Evolutionary conservation across 1,140 invertebrate species (phyloP), one percentile per base, ranked within the genome.

Genomic region (Caerostris extrusa): DNA sequence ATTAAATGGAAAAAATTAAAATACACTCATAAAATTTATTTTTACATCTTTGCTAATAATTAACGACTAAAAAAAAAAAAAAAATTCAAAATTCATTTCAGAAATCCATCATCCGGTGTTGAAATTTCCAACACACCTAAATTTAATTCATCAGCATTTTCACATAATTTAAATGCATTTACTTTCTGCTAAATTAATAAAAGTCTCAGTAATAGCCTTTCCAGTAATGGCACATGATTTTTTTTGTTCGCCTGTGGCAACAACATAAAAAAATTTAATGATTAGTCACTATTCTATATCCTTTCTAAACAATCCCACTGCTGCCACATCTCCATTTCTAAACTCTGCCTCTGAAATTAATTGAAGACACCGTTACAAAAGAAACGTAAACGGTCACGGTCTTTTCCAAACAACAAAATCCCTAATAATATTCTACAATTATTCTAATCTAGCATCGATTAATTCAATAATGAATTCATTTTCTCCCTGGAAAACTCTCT

Each of bases 381-480:
- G 82, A 58, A 85, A 85, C 7, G 57, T 17, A n/a, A n/a, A n/a
- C n/a, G n/a, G 19, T 85, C n/a, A 10, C 82, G 19, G 56, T 50
- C 14, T 34, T 34, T 82, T 82, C 34, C 77, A 34, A 57, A 85
- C 83, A 85, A 60, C 56, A 85, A 85, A 85, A 85, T 34, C 3
- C 10, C 19, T 34, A 7, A 34, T 34, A 85, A 58, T 60, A 85
- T 57, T 85, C 57, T n/a, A 6, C 83, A 4, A 34, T 2, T 34
- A 34, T 34, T 2, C 34, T 34, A 0, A 0, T 19, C 53, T 81
- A 34, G 7, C 57, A 17, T 12, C 83, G 83, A 85, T 85, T 85
- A 85, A 85, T 85, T 85, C 83, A 60, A 85, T 85, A 85, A 85
- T 85, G 83, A 85, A 85, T 85, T 85, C 83, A 85, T 85, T 58